These are phyloP conservation scores for Nephrocerus scutellatus DNA, from an alignment of 2,888 invertebrate species.

Conservation along the genomic window DNA sequence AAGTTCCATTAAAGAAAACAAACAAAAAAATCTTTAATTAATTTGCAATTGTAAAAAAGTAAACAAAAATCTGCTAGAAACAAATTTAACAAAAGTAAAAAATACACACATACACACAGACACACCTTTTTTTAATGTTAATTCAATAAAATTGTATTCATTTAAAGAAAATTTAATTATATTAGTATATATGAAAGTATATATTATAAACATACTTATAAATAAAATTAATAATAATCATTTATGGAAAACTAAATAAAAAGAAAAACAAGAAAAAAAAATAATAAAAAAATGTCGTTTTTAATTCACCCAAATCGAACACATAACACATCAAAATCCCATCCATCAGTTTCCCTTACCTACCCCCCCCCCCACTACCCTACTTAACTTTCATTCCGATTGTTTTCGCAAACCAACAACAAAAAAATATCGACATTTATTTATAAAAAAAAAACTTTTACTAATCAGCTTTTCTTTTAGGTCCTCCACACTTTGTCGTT, in stretches of 20 bases:
- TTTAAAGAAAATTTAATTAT: background rate
- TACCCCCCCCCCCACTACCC: too few species aligned
- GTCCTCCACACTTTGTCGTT: too few species aligned
- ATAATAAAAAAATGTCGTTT: too few species aligned
- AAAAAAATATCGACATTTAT: too few species aligned
- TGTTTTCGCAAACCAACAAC: too few species aligned
- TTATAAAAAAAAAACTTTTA: conserved; percentile 36
- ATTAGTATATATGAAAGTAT: conserved; percentile 1
- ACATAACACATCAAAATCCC: too few species aligned
- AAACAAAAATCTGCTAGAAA: conserved; percentile 1
- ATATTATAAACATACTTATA: conserved; percentile 22
- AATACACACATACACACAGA: conserved; percentile 4
- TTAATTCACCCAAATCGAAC: too few species aligned
- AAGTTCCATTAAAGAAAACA: conserved; percentile 4
- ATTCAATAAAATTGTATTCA: background rate
- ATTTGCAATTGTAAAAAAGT: background rate
- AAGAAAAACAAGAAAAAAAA: too few species aligned
- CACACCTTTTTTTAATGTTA: conserved; percentile 18
- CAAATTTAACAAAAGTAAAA: conserved; percentile 3
- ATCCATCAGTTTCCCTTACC: too few species aligned
- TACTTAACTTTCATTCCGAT: too few species aligned
- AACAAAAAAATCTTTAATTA: conserved; percentile 10
- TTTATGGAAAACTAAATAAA: conserved; percentile 26
- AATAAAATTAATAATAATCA: conserved; percentile 26
- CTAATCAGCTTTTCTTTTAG: conserved; percentile 45